phyloP scores from a whole-genome alignment of 2,113 vertebrate genomes.

The Strix aluco region DNA sequence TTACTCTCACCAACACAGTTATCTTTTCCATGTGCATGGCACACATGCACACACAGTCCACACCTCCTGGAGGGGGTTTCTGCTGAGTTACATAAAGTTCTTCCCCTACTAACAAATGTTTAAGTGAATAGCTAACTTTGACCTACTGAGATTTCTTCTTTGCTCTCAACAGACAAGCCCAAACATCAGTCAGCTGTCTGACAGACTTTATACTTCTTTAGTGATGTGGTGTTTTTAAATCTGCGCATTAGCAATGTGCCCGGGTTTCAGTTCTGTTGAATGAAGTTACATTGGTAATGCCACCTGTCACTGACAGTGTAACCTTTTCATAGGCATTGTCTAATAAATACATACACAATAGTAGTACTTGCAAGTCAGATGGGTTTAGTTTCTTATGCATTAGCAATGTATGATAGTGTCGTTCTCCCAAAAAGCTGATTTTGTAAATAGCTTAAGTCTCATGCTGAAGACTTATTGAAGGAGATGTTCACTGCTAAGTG shows the following conservation, averaged over 20 bases:
- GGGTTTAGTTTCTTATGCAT: neutral
- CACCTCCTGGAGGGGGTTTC: neutral
- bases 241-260: neutral
- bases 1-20: rapidly evolving
- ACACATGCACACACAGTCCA: rapidly evolving
- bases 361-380: neutral
- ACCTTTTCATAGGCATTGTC: neutral
- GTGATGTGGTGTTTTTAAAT: neutral
- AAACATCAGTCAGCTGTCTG: neutral
- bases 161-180: neutral
- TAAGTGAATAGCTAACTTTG: neutral
- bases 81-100: neutral
- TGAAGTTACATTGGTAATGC: neutral
- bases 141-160: neutral
- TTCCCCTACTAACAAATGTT: neutral
- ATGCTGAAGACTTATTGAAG: neutral
- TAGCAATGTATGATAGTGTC: neutral
- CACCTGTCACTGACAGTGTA: neutral
- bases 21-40: rapidly evolving
- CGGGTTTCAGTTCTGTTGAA: neutral
- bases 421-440: neutral
- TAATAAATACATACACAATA: neutral
- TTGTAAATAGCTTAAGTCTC: neutral
- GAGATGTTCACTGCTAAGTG: neutral
- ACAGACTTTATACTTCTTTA: neutral